Evolutionary conservation across 2,113 vertebrate species (phyloP).

Genomic region (Procavia capensis): DNA sequence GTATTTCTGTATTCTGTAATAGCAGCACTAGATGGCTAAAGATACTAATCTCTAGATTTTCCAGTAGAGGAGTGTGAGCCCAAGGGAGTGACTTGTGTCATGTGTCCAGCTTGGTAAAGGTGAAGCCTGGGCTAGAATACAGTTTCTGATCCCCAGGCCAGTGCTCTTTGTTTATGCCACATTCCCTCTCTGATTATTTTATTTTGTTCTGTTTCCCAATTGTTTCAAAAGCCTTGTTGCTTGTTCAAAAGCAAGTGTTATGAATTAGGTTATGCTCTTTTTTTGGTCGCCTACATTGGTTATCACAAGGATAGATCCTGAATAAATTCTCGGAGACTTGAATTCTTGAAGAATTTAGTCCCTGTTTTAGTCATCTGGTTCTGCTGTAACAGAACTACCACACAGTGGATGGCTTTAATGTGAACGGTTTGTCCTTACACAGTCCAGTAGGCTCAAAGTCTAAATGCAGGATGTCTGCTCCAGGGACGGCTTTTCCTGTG

Average conservation of each 20-base stretch:
- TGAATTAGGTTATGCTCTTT: not conserved
- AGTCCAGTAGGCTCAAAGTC: too few species aligned
- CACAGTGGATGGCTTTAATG: too few species aligned
- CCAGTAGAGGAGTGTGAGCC: not conserved
- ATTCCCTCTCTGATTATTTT: not conserved
- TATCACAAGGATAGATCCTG: not conserved
- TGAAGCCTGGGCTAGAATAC: not conserved
- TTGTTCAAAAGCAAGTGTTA: not conserved
- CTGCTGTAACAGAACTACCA: too few species aligned
- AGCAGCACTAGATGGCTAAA: too few species aligned
- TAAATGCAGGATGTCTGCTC: too few species aligned
- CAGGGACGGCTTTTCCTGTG: too few species aligned
- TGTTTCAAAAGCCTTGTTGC: not conserved
- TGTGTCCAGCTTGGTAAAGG: not conserved
- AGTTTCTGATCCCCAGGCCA: not conserved
- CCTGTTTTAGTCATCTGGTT: too few species aligned
- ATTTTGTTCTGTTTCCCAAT: not conserved
- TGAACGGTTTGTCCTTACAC: too few species aligned
- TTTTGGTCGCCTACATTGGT: not conserved
- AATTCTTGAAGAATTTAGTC: not conserved
- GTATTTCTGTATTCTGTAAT: too few species aligned
- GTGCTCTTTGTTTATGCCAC: not conserved
- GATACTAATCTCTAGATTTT: slow-evolving; percentile 34
- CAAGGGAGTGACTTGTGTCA: not conserved
- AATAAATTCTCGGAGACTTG: not conserved